These are phyloP conservation scores for Nemapogon koenigi DNA, from an alignment of 2,888 invertebrate genomes.

Conservation along the genomic window DNA sequence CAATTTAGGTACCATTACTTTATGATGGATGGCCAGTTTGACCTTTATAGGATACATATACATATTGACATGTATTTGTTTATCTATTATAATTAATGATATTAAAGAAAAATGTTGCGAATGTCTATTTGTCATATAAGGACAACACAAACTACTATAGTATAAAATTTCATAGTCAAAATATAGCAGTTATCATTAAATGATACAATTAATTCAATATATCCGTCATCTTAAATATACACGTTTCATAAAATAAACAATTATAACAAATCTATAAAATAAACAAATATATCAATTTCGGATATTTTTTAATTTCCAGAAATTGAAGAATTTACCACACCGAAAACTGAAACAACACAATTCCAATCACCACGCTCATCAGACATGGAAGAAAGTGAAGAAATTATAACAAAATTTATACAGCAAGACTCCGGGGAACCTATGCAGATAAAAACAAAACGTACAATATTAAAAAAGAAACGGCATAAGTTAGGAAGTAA, in stretches of 20 bases:
- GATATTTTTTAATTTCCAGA: conserved; percentile 6
- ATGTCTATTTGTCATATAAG: no score
- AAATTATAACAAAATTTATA: conserved; percentile 66
- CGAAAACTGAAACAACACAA: neutral
- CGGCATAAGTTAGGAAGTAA: conserved; percentile 23
- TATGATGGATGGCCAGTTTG: no score
- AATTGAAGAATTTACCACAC: conserved; percentile 3
- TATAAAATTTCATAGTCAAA: neutral
- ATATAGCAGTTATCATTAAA: neutral
- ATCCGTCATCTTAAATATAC: no score
- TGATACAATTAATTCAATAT: neutral
- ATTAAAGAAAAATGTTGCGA: no score
- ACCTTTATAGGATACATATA: no score
- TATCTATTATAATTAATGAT: no score
- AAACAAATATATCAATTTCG: no score
- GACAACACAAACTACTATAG: neutral
- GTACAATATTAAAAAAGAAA: conserved; percentile 59
- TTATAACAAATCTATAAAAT: no score
- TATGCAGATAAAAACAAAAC: conserved; percentile 61
- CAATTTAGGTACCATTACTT: no score
- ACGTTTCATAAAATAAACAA: no score
- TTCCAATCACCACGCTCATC: conserved; percentile 36
- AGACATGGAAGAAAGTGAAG: conserved; percentile 62
- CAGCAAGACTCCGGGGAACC: conserved; percentile 58
- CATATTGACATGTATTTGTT: no score